Evolutionary conservation across 2,888 invertebrate genomes (phyloP), one percentile per base, ranked within the genome.

Genomic region (Drosophila anomalipes): DNA sequence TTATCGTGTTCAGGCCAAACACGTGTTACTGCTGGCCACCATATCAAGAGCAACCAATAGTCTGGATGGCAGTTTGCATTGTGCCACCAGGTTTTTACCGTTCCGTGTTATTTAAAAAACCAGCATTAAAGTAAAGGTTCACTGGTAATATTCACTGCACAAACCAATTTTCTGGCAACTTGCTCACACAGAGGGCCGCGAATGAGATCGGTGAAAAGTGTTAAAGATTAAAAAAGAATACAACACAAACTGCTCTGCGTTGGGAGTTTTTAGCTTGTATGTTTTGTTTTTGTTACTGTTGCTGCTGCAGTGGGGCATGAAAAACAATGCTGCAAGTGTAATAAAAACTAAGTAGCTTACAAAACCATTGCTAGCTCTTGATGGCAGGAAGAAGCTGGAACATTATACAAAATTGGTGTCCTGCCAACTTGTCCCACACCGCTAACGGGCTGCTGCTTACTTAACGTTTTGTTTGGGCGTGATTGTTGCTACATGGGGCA

Each of bases 331-430:
- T 83, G 77, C 86, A 80, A 89, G 86, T 89, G 86, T 86, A 90
- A 90, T 87, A 87, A 90, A 87, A 87, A 90, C 89, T 86, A 86
- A 86, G 90, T 86, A 90, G 86, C 86, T 86, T 86, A 90, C 90
- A 82, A 89, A 86, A 88, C 79, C 85, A 86, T 75, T 83, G 72
- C 88, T 71, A 47, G 59, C 41, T 26, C 37, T 51, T 35, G 26
- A 62, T 39, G 66, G 33, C 28, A 47, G 28, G 54, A 54, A 60
- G 59, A 61, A 71, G 64, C 75, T 64, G 57, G 61, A 77, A 72
- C 82, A 87, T 87, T 87, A 87, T 90, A 84, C 91, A 89, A 90
- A 88, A 89, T 74, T 76, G 69, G 56, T 79, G 80, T 74, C 63
- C 71, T 74, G 70, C 66, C 47, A 37, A 44, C 68, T 26, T 32